Evolutionary conservation across 2,888 invertebrate genomes (phyloP).

Genomic region (Hirtodrosophila histrioides): DNA sequence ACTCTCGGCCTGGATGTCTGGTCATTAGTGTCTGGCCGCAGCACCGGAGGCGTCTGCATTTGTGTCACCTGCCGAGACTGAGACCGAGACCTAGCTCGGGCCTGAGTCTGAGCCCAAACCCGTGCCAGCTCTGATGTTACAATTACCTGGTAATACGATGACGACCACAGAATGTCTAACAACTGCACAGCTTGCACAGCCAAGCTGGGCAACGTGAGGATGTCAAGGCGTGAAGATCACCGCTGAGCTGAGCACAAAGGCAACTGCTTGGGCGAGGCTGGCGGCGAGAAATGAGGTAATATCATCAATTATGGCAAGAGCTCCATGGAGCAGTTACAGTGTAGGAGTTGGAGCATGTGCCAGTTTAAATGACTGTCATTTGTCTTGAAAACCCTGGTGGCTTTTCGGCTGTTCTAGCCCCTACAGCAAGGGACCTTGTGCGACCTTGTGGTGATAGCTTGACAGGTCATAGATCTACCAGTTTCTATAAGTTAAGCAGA

Average conservation of each 20-base stretch:
- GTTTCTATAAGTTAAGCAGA: too few relatives aligned
- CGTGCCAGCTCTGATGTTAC: conserved; percentile 62
- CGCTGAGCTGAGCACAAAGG: conserved; percentile 13
- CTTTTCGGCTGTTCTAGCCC: conserved; percentile 15
- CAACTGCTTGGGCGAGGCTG: conserved; percentile 31
- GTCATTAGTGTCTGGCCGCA: conserved; percentile 69
- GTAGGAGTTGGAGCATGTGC: conserved; percentile 24
- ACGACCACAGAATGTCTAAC: conserved; percentile 72
- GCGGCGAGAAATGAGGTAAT: conserved; percentile 4
- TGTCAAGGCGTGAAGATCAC: conserved; percentile 29
- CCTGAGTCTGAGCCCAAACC: conserved; percentile 1
- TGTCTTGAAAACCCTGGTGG: conserved; percentile 6
- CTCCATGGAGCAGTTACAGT: conserved; percentile 8
- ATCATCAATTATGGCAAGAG: conserved; percentile 55
- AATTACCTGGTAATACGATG: conserved; percentile 71
- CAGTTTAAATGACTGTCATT: conserved; percentile 31
- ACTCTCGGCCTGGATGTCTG: conserved; percentile 14
- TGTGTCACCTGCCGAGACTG: conserved; percentile 70
- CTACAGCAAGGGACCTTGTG: conserved; percentile 19
- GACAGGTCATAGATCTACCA: not conserved
- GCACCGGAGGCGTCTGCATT: conserved; percentile 57
- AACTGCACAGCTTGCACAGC: conserved; percentile 56
- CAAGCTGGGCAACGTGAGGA: conserved; percentile 13
- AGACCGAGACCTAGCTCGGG: too few relatives aligned
- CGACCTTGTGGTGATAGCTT: not conserved